These are phyloP conservation scores for Lutraria lutraria DNA, from an alignment of 2,888 invertebrate genomes.

Conservation along the genomic window DNA sequence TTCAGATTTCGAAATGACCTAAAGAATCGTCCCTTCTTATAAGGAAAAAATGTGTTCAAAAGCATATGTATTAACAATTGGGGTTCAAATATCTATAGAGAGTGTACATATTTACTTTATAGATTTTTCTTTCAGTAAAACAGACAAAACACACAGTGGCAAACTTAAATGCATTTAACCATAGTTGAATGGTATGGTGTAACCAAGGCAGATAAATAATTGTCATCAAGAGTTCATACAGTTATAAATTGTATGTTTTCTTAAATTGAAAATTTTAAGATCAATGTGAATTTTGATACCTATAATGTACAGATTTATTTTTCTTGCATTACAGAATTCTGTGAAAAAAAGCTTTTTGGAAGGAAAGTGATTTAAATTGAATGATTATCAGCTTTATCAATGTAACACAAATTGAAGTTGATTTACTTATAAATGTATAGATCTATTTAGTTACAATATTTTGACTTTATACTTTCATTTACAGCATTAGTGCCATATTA, in stretches of 20 bases:
- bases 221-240: neutral
- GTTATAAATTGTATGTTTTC: neutral
- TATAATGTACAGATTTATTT: neutral
- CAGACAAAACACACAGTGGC: conserved; percentile 34
- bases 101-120: conserved; percentile 49
- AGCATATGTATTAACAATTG: neutral
- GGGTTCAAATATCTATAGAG: conserved; percentile 28
- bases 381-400: neutral
- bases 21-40: neutral
- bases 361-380: neutral
- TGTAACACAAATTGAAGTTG: neutral
- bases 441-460: neutral
- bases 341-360: neutral
- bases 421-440: no score
- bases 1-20: neutral
- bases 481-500: no score
- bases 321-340: neutral
- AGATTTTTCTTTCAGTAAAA: conserved; percentile 43
- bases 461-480: no score
- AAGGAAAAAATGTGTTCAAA: neutral
- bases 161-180: conserved; percentile 10
- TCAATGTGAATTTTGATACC: conserved; percentile 5
- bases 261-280: neutral
- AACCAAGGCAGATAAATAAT: conserved; percentile 37
- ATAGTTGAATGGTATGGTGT: conserved; percentile 15